Evolutionary conservation across 1,140 invertebrate species (phyloP), one percentile per base, ranked within the genome.

Genomic region (Gryon sp.): DNA sequence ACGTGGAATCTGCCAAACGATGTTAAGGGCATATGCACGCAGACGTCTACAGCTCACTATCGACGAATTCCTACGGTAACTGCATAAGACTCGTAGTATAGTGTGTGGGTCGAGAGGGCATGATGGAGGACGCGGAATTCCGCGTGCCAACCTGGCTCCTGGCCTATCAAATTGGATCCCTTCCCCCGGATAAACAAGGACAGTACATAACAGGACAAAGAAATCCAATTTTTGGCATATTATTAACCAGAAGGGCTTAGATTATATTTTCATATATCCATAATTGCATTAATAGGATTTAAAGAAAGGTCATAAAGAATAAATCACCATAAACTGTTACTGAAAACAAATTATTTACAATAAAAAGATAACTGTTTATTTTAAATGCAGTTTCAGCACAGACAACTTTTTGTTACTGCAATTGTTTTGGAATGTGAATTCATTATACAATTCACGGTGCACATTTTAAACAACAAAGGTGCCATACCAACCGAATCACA

Each of bases 61-160:
- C 63, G 55, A 63, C 57, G 59, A 76, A 76, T 76, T 76, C 73
- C 50, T 66, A 34, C 36, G 20, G 52, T 30, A 32, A 63, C 38
- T 63, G 50, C 43, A 57, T 26, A 40, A 63, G 48, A 60, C 43
- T 50, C 59, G 65, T 50, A 59, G 57, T 53, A 45, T 65, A 62
- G 43, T 55, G 74, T 57, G 63, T 72, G 66, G 75, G 75, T 72
- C 75, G 66, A 70, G 60, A 53, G 66, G 75, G 66, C 75, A 77
- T 52, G 32, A 41, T 60, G 66, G 52, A 70, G 66, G 68, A 77
- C 60, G 53, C 60, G 66, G 74, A 77, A 77, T 77, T 70, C 65
- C 74, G 74, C 74, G 65, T 76, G 65, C 65, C 63, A 57, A 43
- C 34, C 36, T 43, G 57, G 62, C 55, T 60, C 22, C 55, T 53